These are phyloP conservation scores for Drosophila imparisetae DNA, from an alignment of 2,888 invertebrate genomes.

Conservation along the genomic window DNA sequence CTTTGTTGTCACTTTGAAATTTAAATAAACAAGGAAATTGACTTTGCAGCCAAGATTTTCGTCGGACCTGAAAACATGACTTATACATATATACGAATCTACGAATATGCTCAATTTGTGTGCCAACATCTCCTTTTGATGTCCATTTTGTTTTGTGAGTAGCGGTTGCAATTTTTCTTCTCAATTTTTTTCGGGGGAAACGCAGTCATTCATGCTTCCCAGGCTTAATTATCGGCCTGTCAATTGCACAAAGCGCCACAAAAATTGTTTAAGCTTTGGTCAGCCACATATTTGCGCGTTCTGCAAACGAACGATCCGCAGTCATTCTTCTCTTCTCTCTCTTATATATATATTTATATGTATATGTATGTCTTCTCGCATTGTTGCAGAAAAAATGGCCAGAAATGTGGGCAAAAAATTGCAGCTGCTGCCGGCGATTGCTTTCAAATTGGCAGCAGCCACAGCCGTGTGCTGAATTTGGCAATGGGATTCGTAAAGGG, in stretches of 20 bases:
- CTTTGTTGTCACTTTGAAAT: slow-evolving; percentile 67
- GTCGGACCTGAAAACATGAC: slow-evolving; percentile 9
- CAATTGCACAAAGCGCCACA: slow-evolving; percentile 83
- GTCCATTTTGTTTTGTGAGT: not conserved
- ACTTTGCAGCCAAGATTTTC: slow-evolving; percentile 63
- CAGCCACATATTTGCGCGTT: slow-evolving; percentile 75
- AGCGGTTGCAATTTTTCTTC: not conserved
- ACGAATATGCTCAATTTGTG: slow-evolving; percentile 3
- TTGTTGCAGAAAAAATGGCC: slow-evolving; percentile 31
- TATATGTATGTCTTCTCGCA: slow-evolving; percentile 21
- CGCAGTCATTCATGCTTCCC: slow-evolving; percentile 45
- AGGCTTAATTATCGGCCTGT: slow-evolving; percentile 83
- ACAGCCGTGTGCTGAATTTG: slow-evolving; percentile 20
- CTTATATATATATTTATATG: not conserved
- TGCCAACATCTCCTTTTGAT: slow-evolving; percentile 7
- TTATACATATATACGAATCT: not conserved
- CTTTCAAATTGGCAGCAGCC: slow-evolving; percentile 57
- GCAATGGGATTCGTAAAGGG: slow-evolving; percentile 16
- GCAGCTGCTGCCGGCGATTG: slow-evolving; percentile 52
- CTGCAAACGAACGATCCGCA: slow-evolving; percentile 43
- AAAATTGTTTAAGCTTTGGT: slow-evolving; percentile 74
- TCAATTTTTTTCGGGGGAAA: not conserved
- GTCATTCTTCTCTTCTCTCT: slow-evolving; percentile 30
- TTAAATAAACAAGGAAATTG: slow-evolving; percentile 80
- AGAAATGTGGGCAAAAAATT: slow-evolving; percentile 23